Base-by-base conservation (phyloP, 92 coral and sea anemone genomes). In the Heliopora coerulea region DNA sequence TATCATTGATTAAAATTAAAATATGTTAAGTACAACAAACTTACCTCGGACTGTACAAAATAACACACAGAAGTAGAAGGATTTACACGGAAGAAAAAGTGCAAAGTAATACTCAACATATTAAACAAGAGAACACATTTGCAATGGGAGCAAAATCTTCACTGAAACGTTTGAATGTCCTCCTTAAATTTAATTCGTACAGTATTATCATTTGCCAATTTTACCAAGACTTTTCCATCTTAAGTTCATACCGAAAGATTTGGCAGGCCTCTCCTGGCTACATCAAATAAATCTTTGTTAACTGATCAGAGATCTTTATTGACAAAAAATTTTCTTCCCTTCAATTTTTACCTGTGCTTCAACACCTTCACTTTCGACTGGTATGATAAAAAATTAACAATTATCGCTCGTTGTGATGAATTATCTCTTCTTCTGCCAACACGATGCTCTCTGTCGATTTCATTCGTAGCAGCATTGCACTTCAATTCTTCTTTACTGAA, bases 341-440 rank as follows among this genome's bases (percentile, higher is more conserved):
- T 82, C 35, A 82, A 59, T 31, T 75, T 82, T 18, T 64, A 49
- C 50, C 78, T 56, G n/a, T 79, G 68, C 69, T 28, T 75, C 42
- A 54, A 82, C 24, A 74, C 44, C 33, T 82, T 29, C 14, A 57
- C 49, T 49, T 83, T 83, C 8, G 62, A 73, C 37, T 78, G 54
- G 65, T 77, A 62, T 27, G 57, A 33, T 20, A 67, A 54, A 56
- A 77, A 83, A 19, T 63, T 63, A 1, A 63, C 70, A 1, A 63
- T 34, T 17, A 63, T 37, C 21, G 70, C 70, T 3, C 70, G 49
- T 34, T 49, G 70, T 2, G 24, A 34, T 33, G 40, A 59, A 28
- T 40, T 50, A 37, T 19, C 21, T 31, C 49, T 63, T 19, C 0
- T 3, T 12, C 37, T 63, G 8, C 70, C 70, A 63, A 63, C 70